Evolutionary conservation across 2,113 vertebrate genomes (phyloP).

Genomic region (Lota lota): DNA sequence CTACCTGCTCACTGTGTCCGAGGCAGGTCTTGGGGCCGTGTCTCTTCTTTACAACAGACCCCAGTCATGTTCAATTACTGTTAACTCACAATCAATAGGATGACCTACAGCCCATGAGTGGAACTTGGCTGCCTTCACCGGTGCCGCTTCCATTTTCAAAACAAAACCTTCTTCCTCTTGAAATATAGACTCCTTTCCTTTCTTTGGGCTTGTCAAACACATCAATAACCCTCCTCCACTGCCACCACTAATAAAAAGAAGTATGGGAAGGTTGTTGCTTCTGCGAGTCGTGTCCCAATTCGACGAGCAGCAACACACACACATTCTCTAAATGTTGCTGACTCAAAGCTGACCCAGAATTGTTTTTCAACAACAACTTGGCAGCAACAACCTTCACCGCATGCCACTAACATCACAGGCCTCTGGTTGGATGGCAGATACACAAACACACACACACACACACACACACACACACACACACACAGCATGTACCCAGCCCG

Average conservation of each 20-base stretch:
- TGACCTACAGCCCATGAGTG: constrained; percentile 63
- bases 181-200: constrained; percentile 51
- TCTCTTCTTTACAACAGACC: constrained; percentile 56
- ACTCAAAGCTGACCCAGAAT: constrained; percentile 28
- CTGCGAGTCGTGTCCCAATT: constrained; percentile 13
- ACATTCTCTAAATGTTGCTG: constrained; percentile 32
- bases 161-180: constrained; percentile 37
- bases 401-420: constrained; percentile 22
- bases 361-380: constrained; percentile 34
- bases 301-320: constrained; percentile 47
- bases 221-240: constrained; percentile 65
- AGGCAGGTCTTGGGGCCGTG: constrained; percentile 40
- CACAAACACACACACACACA: too few relatives aligned
- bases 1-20: constrained; percentile 19
- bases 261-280: constrained; percentile 42
- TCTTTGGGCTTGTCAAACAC: constrained; percentile 55
- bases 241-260: constrained; percentile 50
- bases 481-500: constrained; percentile 33
- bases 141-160: constrained; percentile 59
- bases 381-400: constrained; percentile 53
- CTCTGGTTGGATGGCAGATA: too few relatives aligned
- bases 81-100: constrained; percentile 65
- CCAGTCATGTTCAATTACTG: constrained; percentile 57
- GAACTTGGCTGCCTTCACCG: constrained; percentile 54
- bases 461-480: constrained; percentile 20